A percentile compares a stretch with the other conserved stretches of the same genome.
Conservation (phyloP, 2,797 vertebrate species). For the Phylloscopus collybita region DNA sequence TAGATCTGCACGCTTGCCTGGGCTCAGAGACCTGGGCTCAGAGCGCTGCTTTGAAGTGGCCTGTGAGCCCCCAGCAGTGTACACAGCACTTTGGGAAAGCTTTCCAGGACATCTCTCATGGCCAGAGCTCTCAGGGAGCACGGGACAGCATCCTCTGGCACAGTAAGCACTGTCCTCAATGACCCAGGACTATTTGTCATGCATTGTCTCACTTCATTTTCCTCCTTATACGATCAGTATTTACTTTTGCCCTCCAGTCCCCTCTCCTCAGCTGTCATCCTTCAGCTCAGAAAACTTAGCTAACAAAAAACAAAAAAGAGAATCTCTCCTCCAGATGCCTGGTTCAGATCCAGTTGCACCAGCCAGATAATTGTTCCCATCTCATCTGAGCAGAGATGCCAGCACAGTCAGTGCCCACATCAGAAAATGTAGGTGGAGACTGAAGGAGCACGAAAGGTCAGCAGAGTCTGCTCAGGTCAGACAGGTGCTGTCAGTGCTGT, state of each 20-base stretch:
- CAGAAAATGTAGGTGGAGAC: not conserved
- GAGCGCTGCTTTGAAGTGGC: not conserved
- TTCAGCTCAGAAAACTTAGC: not conserved
- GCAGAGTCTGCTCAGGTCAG: not conserved
- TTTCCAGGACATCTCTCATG: not conserved
- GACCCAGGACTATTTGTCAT: not conserved
- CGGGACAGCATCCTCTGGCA: not conserved
- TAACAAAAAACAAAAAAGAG: not conserved
- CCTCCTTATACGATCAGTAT: not conserved
- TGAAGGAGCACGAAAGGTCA: not conserved
- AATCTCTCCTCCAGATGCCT: not conserved
- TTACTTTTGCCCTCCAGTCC: not conserved
- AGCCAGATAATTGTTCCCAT: not conserved
- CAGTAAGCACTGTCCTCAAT: not conserved
- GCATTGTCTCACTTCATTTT: not conserved
- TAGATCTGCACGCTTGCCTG: not conserved
- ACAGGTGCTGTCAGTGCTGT: not conserved
- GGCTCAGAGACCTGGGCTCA: not conserved
- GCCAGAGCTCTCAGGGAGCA: not conserved
- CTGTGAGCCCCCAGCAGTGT: not conserved
- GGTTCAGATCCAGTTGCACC: not conserved
- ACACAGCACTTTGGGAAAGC: conserved; percentile 21
- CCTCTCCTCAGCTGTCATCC: not conserved
- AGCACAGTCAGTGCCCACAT: not conserved
- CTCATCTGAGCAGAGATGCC: not conserved